phyloP scores from a whole-genome alignment of 2,888 invertebrate genomes.

The Zele albiditarsus region DNA sequence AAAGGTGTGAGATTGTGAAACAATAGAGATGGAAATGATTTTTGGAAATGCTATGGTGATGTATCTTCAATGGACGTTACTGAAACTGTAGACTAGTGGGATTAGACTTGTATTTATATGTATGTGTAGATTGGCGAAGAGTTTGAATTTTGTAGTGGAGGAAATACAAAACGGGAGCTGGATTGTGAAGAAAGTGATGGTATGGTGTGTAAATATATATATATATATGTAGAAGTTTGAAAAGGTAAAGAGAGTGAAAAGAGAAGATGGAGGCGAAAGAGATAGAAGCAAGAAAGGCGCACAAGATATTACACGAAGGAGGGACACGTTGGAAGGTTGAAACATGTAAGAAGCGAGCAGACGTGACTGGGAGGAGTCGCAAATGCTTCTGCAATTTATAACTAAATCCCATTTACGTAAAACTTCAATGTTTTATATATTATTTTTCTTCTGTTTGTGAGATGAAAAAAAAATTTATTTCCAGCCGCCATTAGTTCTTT shows the following conservation, averaged over 20 bases:
- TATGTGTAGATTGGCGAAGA: background rate
- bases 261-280: background rate
- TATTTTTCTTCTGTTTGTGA: background rate
- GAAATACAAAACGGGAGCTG: slow-evolving; percentile 9
- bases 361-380: background rate
- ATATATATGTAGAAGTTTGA: background rate
- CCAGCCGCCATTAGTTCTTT: background rate
- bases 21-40: background rate
- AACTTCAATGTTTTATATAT: background rate
- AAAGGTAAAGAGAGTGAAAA: background rate
- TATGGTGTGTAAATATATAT: background rate
- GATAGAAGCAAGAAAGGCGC: background rate
- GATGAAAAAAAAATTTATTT: background rate
- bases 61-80: background rate
- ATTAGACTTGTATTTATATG: background rate
- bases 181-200: background rate
- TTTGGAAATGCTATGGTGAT: background rate
- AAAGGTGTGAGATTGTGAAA: background rate
- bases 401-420: background rate
- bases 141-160: background rate
- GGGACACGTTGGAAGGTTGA: slow-evolving; percentile 1
- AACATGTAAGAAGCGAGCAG: background rate
- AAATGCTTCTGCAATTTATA: background rate
- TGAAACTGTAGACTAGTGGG: background rate
- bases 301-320: slow-evolving; percentile 1